Conservation (phyloP, 2,888 invertebrate species). For the Apotomis turbidana region DNA sequence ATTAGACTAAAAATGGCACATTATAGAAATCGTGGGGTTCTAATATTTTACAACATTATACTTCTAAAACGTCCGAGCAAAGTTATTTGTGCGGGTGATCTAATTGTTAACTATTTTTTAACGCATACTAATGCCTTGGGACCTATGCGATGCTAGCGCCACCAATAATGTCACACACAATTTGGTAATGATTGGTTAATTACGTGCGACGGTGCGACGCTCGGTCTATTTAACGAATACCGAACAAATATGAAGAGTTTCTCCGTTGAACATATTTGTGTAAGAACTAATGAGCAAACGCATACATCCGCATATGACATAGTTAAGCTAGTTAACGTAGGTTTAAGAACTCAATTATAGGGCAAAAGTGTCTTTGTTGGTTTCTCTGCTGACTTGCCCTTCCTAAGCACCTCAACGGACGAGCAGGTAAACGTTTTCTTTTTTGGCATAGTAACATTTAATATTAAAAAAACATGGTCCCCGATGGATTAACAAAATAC, state of each 20-base stretch:
- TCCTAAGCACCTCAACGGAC: no score
- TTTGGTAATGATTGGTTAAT: conserved; percentile 1
- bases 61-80: background rate
- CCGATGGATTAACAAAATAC: no score
- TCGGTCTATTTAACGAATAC: conserved; percentile 27
- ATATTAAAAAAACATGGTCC: no score
- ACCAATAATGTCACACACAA: background rate
- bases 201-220: conserved; percentile 24
- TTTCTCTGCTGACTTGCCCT: no score
- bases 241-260: conserved; percentile 44
- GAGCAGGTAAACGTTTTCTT: no score
- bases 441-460: no score
- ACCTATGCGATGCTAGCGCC: conserved; percentile 1
- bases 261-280: conserved; percentile 47
- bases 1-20: background rate
- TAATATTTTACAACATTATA: background rate
- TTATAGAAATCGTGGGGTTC: conserved; percentile 1
- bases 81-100: background rate
- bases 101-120: background rate
- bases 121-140: background rate
- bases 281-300: conserved; percentile 49
- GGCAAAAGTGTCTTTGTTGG: no score
- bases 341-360: background rate
- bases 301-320: conserved; percentile 47
- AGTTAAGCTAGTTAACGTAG: background rate